Percentiles rank a stretch among this genome's conserved stretches.
Evolutionary conservation across 1,140 invertebrate species (phyloP).

Genomic region (Potamilus streckersoni): DNA sequence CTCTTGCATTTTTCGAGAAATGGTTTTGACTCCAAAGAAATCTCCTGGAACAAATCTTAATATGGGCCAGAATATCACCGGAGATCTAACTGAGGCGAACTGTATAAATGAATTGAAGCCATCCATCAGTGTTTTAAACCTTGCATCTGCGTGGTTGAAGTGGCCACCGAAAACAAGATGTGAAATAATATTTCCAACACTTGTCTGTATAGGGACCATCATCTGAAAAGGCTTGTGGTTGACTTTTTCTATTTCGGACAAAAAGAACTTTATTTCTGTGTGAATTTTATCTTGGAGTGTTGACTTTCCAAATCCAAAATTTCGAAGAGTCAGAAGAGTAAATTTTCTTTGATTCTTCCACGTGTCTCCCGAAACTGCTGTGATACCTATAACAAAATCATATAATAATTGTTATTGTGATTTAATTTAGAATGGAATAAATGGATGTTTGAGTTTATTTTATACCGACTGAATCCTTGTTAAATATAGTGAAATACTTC

Average conservation of each 20-base stretch:
- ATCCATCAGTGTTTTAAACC: conserved; percentile 9
- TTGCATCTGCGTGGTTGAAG: conserved; percentile 14
- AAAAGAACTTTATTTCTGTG: neutral
- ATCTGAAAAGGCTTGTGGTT: conserved; percentile 19
- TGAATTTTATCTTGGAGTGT: conserved; percentile 19
- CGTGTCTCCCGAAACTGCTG: conserved; percentile 3
- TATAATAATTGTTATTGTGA: too few relatives aligned
- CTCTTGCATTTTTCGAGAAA: too few relatives aligned
- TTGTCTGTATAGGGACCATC: conserved; percentile 3
- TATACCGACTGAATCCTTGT: too few relatives aligned
- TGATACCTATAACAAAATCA: conserved; percentile 6
- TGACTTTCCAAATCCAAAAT: conserved; percentile 27
- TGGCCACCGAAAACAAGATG: conserved; percentile 14
- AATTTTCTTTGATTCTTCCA: conserved; percentile 23
- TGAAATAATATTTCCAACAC: conserved; percentile 16
- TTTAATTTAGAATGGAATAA: too few relatives aligned
- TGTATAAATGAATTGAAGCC: too few relatives aligned
- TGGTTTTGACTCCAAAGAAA: too few relatives aligned
- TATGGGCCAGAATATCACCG: too few relatives aligned
- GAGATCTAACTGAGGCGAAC: too few relatives aligned
- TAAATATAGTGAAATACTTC: too few relatives aligned
- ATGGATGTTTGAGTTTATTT: too few relatives aligned
- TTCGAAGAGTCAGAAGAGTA: conserved; percentile 12
- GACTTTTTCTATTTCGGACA: conserved; percentile 5
- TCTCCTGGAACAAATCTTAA: too few relatives aligned